phyloP scores from a whole-genome alignment of 2,113 vertebrate genomes.

The Grus americana region DNA sequence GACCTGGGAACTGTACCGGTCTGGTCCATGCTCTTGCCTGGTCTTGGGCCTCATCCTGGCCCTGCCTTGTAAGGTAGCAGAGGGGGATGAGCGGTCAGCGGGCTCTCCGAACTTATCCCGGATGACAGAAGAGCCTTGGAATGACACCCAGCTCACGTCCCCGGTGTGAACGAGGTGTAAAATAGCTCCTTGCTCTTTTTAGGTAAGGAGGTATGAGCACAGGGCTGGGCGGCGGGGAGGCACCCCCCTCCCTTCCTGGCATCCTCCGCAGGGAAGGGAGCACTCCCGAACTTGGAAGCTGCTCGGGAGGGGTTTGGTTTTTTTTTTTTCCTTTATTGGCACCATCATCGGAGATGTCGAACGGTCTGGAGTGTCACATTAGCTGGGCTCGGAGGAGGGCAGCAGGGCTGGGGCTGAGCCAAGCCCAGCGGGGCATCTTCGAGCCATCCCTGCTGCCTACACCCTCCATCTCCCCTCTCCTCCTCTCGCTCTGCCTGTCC shows the following conservation, averaged over 20 bases:
- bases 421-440: background rate
- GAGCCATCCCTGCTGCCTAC: background rate
- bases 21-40: background rate
- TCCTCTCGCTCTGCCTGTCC: background rate
- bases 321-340: slow-evolving; percentile 9
- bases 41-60: background rate
- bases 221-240: background rate
- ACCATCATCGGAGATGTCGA: background rate
- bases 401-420: background rate
- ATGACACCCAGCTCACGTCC: slow-evolving; percentile 10
- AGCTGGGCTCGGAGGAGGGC: background rate
- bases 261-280: background rate
- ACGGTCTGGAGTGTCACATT: slow-evolving; percentile 11
- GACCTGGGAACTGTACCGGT: background rate
- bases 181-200: slow-evolving; percentile 58
- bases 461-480: background rate
- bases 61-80: slow-evolving; percentile 48
- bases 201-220: background rate
- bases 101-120: background rate
- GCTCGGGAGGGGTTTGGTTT: background rate
- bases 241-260: background rate
- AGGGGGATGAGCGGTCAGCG: background rate
- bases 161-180: slow-evolving; percentile 39
- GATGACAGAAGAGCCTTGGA: slow-evolving; percentile 49
- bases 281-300: background rate